phyloP scores from a whole-genome alignment of 2,888 invertebrate species.

The Drosophila tripunctata region DNA sequence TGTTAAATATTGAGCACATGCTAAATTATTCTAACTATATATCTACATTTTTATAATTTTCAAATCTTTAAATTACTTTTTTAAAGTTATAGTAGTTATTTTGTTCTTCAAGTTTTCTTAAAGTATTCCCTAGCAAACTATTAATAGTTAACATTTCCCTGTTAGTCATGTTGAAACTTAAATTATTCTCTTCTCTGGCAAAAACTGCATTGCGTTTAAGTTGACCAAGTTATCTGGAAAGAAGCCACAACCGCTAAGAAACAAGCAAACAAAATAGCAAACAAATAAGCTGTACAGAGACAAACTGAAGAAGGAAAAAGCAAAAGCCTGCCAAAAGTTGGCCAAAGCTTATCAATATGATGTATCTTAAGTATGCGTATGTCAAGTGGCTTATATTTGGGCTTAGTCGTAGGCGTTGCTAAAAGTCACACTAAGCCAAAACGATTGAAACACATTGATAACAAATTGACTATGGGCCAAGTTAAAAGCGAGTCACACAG shows the following conservation, averaged over 20 bases:
- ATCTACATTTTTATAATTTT: too few relatives aligned
- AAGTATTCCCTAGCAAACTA: too few relatives aligned
- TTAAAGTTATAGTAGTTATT: too few relatives aligned
- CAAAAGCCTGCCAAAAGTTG: slow-evolving; percentile 55
- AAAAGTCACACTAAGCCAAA: slow-evolving; percentile 61
- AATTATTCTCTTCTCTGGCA: not conserved
- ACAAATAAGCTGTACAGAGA: slow-evolving; percentile 2
- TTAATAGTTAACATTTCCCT: not conserved
- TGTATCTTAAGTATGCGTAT: slow-evolving; percentile 50
- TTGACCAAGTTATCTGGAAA: slow-evolving; percentile 14
- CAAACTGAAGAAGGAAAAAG: slow-evolving; percentile 1
- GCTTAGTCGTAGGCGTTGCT: slow-evolving; percentile 49
- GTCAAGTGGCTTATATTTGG: slow-evolving; percentile 59
- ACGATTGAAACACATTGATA: slow-evolving; percentile 58
- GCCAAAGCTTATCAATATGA: slow-evolving; percentile 57
- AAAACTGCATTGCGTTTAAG: not conserved
- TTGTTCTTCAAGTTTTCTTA: too few relatives aligned
- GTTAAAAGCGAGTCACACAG: slow-evolving; percentile 26
- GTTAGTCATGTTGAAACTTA: not conserved
- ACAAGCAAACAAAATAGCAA: too few relatives aligned
- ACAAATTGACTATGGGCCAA: slow-evolving; percentile 60
- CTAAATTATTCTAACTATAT: too few relatives aligned
- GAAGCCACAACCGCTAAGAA: not conserved
- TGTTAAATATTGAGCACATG: too few relatives aligned
- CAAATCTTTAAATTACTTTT: too few relatives aligned